Percentiles rank a stretch among this genome's conserved stretches.
These are phyloP conservation scores for Perizoma flavofasciatum DNA, from an alignment of 2,888 invertebrate species.

Conservation along the genomic window DNA sequence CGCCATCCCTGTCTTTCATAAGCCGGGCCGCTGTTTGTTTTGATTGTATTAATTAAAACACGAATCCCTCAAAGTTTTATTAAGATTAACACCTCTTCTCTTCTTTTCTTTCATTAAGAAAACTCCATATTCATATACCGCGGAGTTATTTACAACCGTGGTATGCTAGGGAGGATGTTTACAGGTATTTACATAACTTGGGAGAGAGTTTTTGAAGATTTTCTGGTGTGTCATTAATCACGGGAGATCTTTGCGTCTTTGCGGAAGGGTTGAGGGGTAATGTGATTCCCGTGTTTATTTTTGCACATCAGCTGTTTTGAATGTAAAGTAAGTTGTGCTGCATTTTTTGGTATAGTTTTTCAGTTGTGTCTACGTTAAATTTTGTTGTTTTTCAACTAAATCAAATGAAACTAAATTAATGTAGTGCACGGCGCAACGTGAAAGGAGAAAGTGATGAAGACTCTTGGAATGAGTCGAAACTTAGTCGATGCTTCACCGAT, in stretches of 20 bases:
- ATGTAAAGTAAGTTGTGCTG: neutral
- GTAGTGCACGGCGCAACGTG: no score
- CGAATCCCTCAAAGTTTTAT: conserved; percentile 71
- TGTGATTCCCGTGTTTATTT: neutral
- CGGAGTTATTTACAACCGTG: conserved; percentile 1
- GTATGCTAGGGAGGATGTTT: conserved; percentile 16
- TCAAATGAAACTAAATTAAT: no score
- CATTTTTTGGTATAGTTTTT: no score
- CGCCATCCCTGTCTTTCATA: conserved; percentile 55
- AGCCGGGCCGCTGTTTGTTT: conserved; percentile 77
- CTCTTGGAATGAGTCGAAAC: no score
- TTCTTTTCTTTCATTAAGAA: conserved; percentile 69
- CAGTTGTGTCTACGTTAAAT: no score
- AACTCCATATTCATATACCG: conserved; percentile 75
- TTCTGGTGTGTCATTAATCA: conserved; percentile 34
- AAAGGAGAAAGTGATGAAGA: no score
- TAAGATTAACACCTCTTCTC: conserved; percentile 82
- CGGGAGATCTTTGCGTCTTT: conserved; percentile 16
- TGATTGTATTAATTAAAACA: conserved; percentile 83
- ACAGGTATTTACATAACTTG: conserved; percentile 41
- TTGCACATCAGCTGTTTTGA: neutral
- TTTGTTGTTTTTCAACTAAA: no score
- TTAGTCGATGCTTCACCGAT: no score
- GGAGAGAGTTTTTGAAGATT: conserved; percentile 28
- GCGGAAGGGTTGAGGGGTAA: conserved; percentile 1